These are phyloP conservation scores for Thelaira solivaga DNA, from an alignment of 2,888 invertebrate genomes.

Conservation along the genomic window DNA sequence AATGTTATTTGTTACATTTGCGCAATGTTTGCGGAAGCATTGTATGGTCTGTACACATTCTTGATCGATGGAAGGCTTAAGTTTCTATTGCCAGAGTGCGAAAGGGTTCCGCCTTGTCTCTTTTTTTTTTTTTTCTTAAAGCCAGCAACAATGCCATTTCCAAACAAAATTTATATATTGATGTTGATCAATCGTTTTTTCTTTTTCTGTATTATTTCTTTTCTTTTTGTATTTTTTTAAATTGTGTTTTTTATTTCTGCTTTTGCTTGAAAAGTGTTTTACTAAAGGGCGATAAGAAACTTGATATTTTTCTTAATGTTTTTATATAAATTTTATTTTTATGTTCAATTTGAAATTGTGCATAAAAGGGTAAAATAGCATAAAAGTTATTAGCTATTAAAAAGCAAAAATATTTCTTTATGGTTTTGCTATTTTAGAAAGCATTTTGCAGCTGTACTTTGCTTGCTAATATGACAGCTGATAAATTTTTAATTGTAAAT, in stretches of 20 bases:
- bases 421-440: constrained; percentile 28
- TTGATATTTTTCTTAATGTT: constrained; percentile 61
- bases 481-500: constrained; percentile 18
- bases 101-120: constrained; percentile 65
- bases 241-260: constrained; percentile 33
- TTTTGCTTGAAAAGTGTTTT: neutral
- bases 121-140: neutral
- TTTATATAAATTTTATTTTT: constrained; percentile 53
- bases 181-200: constrained; percentile 52
- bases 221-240: constrained; percentile 40
- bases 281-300: constrained; percentile 53
- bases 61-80: constrained; percentile 66
- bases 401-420: constrained; percentile 19
- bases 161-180: constrained; percentile 35
- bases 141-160: constrained; percentile 1
- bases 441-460: constrained; percentile 49
- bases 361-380: constrained; percentile 34
- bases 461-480: constrained; percentile 59
- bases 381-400: constrained; percentile 46
- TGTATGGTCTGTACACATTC: constrained; percentile 9
- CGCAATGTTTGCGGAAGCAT: constrained; percentile 64
- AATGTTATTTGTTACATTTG: constrained; percentile 49
- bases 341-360: constrained; percentile 28
- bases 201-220: constrained; percentile 26
- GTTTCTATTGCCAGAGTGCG: constrained; percentile 60